Base-by-base conservation (phyloP, 2,888 invertebrate species). In the Odiellus spinosus region DNA sequence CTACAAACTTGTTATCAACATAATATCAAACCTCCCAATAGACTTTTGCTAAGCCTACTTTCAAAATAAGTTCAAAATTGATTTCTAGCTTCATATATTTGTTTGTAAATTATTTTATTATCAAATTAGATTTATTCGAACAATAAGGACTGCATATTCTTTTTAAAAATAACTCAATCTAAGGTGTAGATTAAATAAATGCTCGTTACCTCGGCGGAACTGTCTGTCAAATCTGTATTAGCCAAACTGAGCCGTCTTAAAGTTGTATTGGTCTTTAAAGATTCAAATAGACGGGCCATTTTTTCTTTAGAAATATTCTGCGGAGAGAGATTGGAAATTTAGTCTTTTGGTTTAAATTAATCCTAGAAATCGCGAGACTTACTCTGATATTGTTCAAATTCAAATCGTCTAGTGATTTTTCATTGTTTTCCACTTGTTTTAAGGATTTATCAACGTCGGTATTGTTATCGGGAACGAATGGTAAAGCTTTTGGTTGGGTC, bases 331-430 rank as follows among this genome's bases (percentile, higher is more conserved):
- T 14, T n/a, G n/a, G n/a, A n/a, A n/a, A n/a, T n/a, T n/a, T n/a
- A n/a, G n/a, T n/a, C n/a, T n/a, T n/a, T n/a, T n/a, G n/a, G n/a
- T n/a, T n/a, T n/a, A n/a, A n/a, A n/a, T n/a, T n/a, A n/a, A n/a
- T n/a, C n/a, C n/a, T n/a, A n/a, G n/a, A n/a, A n/a, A n/a, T n/a
- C n/a, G n/a, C n/a, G n/a, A n/a, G n/a, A n/a, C n/a, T 26, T 26
- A 93, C 95, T 79, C 88, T 93, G 72, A 99, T 96, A 72, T 99
- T 99, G 74, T 99, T 99, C 76, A 93, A 86, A 73, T 99, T 99
- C 67, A 99, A 78, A 71, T 87, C 86, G 65, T 79, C 80, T 63
- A 90, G 72, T 63, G 77, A 78, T 61, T 77, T 74, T 72, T 87
- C 86, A 68, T 87, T 83, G 63, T 81, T 78, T 55, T 63, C 60